Conservation (phyloP, 2,888 invertebrate genomes). For the Steromphala cineraria region DNA sequence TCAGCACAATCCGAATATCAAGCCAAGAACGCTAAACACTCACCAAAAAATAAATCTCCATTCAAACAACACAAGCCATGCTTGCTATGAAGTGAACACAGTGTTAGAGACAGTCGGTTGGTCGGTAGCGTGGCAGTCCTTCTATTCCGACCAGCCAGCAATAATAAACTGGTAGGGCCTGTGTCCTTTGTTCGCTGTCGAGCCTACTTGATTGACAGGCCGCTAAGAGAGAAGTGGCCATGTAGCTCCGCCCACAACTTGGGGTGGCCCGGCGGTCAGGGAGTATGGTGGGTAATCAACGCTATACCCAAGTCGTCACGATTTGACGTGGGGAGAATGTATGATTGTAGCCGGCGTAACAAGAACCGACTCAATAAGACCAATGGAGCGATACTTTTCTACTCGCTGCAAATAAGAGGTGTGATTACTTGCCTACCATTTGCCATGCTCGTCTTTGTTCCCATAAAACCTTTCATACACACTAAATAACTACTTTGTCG, state of each 20-base stretch:
- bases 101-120: conserved; percentile 14
- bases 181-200: conserved; percentile 13
- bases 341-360: neutral
- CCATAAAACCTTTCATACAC: neutral
- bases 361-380: neutral
- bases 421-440: neutral
- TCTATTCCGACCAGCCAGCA: neutral
- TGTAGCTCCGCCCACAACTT: neutral
- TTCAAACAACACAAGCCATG: conserved; percentile 3
- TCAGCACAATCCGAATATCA: too few species aligned
- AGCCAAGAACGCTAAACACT: neutral
- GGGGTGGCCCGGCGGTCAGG: neutral
- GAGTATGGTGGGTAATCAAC: conserved; percentile 7
- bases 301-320: neutral
- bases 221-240: neutral
- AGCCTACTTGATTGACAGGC: conserved; percentile 13
- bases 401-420: conserved; percentile 9
- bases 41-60: conserved; percentile 7
- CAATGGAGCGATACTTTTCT: neutral
- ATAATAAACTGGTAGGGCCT: neutral
- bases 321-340: conserved; percentile 2
- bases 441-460: conserved; percentile 9
- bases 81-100: neutral
- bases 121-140: neutral
- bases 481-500: neutral